Conservation (phyloP, 2,797 vertebrate genomes). For the Phoxinus dragarum region DNA sequence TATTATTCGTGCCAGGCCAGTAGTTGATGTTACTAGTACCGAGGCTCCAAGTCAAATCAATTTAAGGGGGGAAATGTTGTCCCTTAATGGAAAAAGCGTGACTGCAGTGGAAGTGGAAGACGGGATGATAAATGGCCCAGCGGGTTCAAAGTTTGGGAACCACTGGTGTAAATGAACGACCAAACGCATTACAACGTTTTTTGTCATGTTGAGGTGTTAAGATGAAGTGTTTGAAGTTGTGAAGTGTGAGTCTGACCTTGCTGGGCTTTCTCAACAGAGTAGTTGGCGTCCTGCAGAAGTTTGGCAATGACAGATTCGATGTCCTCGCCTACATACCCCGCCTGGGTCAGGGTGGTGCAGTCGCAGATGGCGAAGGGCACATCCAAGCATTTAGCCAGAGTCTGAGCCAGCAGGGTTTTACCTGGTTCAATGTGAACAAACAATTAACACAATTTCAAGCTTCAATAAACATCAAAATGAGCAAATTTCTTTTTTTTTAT, state of each 20-base stretch:
- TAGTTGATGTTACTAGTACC: neutral
- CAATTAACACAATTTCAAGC: neutral
- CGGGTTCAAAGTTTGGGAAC: neutral
- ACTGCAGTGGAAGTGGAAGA: neutral
- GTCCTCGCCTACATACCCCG: conserved; percentile 97
- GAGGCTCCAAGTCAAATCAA: no score
- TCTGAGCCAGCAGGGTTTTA: conserved; percentile 97
- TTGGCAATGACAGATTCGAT: conserved; percentile 98
- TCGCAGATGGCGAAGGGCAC: conserved; percentile 98
- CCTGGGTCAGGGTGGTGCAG: conserved; percentile 97
- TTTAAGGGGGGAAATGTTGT: neutral
- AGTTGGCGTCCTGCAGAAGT: conserved; percentile 96
- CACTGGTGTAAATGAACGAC: neutral
- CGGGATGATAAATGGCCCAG: no score
- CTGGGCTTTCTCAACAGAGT: conserved; percentile 95
- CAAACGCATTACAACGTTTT: neutral
- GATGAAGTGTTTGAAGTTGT: neutral
- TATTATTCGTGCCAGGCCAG: neutral
- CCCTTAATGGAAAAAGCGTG: no score
- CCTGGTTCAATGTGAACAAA: conserved; percentile 71
- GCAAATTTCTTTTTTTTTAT: neutral
- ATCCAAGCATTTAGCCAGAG: conserved; percentile 94
- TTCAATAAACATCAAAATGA: neutral
- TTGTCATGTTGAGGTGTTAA: neutral
- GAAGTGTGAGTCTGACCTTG: conserved; percentile 82